Conservation (phyloP, 2,113 vertebrate species). For the Tricholaema leucomelas region DNA sequence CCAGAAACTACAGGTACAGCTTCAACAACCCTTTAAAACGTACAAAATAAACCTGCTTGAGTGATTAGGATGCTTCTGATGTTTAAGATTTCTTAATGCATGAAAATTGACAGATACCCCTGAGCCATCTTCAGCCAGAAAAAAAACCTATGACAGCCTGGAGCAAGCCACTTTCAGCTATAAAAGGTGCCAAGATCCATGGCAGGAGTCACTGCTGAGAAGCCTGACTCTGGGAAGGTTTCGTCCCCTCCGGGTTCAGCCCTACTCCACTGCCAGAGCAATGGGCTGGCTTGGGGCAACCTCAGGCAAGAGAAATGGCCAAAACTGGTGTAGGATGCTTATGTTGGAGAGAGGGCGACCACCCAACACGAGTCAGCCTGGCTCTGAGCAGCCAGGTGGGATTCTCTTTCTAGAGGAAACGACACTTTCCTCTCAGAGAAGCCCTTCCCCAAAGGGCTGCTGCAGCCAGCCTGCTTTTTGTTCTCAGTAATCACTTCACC, state of each 20-base stretch:
- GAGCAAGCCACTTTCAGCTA: background rate
- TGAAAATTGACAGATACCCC: background rate
- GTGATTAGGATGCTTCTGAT: background rate
- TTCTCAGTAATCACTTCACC: slow-evolving; percentile 55
- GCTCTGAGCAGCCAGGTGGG: background rate
- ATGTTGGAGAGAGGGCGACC: background rate
- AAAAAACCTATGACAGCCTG: background rate
- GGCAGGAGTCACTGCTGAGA: background rate
- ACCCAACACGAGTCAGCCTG: fast-evolving
- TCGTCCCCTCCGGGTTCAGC: background rate
- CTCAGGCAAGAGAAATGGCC: background rate
- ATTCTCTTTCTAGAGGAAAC: background rate
- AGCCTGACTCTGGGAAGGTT: background rate
- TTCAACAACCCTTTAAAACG: background rate
- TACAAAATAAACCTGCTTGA: background rate
- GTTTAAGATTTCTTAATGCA: background rate
- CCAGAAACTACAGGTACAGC: background rate
- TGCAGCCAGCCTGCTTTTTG: slow-evolving; percentile 41
- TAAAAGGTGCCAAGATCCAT: fast-evolving
- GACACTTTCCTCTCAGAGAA: background rate
- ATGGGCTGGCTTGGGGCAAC: background rate
- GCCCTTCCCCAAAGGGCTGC: slow-evolving; percentile 10
- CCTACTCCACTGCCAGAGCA: background rate
- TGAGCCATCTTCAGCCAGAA: background rate
- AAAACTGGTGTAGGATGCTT: background rate